phyloP scores from a whole-genome alignment of 2,797 vertebrate species.

The Emys orbicularis region DNA sequence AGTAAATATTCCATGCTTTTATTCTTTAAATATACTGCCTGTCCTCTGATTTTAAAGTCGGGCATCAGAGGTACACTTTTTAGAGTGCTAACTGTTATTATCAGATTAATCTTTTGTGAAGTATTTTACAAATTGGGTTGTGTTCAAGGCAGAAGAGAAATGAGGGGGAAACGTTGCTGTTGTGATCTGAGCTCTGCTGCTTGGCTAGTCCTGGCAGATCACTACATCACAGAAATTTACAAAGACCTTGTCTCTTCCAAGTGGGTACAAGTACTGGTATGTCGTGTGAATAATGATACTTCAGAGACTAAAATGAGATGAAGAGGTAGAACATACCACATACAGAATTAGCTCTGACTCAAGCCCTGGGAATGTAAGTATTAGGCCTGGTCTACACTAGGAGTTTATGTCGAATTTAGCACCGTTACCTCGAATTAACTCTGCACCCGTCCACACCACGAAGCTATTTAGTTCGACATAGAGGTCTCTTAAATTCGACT shows the following conservation, averaged over 20 bases:
- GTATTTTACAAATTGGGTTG: neutral
- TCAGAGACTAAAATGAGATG: neutral
- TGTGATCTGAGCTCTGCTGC: neutral
- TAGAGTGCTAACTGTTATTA: neutral
- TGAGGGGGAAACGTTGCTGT: neutral
- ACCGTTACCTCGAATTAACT: too few species aligned
- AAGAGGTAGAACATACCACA: neutral
- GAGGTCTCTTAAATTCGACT: too few species aligned
- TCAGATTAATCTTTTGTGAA: neutral
- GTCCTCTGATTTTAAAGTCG: neutral
- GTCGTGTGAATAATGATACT: neutral
- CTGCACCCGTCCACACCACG: too few species aligned
- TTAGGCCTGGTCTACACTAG: too few species aligned
- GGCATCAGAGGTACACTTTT: neutral
- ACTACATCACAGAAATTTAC: neutral
- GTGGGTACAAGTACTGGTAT: neutral
- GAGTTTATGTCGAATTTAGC: too few species aligned
- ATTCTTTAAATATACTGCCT: neutral
- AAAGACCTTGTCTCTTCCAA: neutral
- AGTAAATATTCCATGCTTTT: neutral
- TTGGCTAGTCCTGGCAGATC: neutral
- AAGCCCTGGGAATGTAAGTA: neutral
- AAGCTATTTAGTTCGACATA: too few species aligned
- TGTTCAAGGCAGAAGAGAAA: conserved; percentile 19
- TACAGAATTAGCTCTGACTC: neutral